Conservation (phyloP, 2,113 vertebrate species). For the Ptilorrhoa leucosticta region DNA sequence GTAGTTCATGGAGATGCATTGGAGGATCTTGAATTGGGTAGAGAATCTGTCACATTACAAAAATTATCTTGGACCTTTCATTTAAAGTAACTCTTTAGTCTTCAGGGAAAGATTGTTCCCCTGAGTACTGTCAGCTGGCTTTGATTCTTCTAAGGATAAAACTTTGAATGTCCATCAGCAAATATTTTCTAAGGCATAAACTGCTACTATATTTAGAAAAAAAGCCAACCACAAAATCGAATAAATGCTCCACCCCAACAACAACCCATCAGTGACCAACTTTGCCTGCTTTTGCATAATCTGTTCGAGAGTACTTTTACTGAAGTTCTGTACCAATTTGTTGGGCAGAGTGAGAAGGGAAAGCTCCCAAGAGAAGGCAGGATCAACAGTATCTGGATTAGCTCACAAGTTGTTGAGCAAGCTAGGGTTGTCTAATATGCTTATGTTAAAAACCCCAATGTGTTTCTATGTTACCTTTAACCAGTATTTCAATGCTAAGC, state of each 20-base stretch:
- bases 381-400: not conserved
- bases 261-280: not conserved
- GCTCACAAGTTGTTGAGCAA: not conserved
- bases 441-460: not conserved
- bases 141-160: not conserved
- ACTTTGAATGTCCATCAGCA: not conserved
- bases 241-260: not conserved
- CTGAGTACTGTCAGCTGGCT: not conserved
- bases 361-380: not conserved
- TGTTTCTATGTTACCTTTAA: not conserved
- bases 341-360: not conserved
- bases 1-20: not conserved
- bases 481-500: not conserved
- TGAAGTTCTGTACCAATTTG: not conserved
- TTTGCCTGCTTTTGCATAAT: not conserved
- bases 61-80: not conserved
- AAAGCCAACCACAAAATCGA: not conserved
- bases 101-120: not conserved
- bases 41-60: not conserved
- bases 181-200: not conserved
- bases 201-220: not conserved
- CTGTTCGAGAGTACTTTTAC: not conserved
- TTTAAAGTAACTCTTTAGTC: not conserved
- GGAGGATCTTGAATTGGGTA: not conserved
- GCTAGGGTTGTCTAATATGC: not conserved